These are phyloP conservation scores for Phallusia fumigata DNA, from an alignment of 23 tunicate species.

Conservation along the genomic window DNA sequence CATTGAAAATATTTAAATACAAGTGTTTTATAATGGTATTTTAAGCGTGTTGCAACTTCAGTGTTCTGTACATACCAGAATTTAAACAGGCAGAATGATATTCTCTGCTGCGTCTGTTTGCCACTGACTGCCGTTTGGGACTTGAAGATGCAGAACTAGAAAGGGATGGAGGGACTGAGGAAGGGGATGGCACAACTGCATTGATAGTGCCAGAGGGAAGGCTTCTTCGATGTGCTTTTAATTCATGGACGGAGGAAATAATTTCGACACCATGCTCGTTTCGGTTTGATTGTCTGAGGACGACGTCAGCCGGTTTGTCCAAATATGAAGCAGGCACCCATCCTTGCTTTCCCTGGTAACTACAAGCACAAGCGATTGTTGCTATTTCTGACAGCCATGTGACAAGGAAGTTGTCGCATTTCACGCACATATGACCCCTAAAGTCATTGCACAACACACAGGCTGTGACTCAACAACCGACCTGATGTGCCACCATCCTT, in stretches of 20 bases:
- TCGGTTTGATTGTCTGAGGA: slow-evolving; percentile 25
- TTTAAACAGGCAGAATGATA: slow-evolving; percentile 7
- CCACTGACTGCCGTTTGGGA: slow-evolving; percentile 6
- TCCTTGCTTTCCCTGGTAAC: slow-evolving; percentile 84
- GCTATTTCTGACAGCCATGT: not conserved
- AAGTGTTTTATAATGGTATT: not conserved
- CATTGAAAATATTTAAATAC: not conserved
- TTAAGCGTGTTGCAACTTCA: too few species aligned
- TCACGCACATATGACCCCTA: not conserved
- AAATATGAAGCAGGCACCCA: slow-evolving; percentile 91
- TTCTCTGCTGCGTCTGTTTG: not conserved
- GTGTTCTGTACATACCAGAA: not conserved
- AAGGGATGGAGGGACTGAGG: not conserved
- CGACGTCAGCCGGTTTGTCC: slow-evolving; percentile 64
- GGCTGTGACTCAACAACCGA: slow-evolving; percentile 3
- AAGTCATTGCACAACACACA: not conserved
- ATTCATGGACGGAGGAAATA: slow-evolving; percentile 22
- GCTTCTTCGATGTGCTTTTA: slow-evolving; percentile 35
- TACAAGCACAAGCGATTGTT: not conserved
- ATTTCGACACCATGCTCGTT: slow-evolving; percentile 18
- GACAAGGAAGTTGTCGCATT: not conserved
- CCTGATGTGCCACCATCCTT: slow-evolving; percentile 98
- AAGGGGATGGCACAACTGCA: not conserved
- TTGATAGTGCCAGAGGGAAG: slow-evolving; percentile 22
- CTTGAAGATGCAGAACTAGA: slow-evolving; percentile 12